A percentile compares a stretch with the other conserved stretches of the same genome.
Evolutionary conservation across 2,888 invertebrate genomes (phyloP).

Genomic region (Campoplex nolae): DNA sequence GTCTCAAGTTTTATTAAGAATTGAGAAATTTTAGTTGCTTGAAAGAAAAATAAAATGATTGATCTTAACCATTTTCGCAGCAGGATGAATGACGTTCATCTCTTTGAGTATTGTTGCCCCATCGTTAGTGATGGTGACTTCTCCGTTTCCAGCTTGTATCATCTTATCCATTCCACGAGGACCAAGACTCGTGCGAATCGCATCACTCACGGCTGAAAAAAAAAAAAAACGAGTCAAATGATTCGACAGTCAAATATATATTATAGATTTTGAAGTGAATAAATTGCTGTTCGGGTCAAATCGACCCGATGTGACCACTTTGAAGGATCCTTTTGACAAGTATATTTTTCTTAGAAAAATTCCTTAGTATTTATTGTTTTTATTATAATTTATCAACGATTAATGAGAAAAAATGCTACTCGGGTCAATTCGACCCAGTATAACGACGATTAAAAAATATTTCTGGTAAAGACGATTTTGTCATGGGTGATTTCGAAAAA

Average conservation of each 20-base stretch:
- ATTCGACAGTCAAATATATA: not conserved
- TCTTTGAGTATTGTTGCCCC: slow-evolving; percentile 99
- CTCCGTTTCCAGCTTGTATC: slow-evolving; percentile 99
- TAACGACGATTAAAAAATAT: not conserved
- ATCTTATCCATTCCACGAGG: slow-evolving; percentile 99
- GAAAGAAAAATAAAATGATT: not conserved
- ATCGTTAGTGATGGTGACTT: slow-evolving; percentile 99
- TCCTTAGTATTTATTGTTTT: not conserved
- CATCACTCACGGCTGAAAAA: slow-evolving; percentile 97
- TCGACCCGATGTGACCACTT: no score
- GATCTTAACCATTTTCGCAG: slow-evolving; percentile 96
- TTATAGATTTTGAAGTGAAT: no score
- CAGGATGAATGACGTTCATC: slow-evolving; percentile 99
- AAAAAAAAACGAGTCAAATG: slow-evolving; percentile 57
- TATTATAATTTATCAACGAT: not conserved
- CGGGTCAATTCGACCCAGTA: not conserved
- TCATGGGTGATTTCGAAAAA: not conserved
- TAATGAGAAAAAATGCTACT: not conserved
- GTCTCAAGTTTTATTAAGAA: no score
- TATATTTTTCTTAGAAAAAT: not conserved
- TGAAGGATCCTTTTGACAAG: no score
- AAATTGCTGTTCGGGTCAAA: no score
- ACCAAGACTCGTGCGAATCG: slow-evolving; percentile 98
- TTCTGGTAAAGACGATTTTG: not conserved
- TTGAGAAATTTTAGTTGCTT: not conserved